Base-by-base conservation (phyloP, 2,797 vertebrate genomes). In the Amblyopsis hoosieri region DNA sequence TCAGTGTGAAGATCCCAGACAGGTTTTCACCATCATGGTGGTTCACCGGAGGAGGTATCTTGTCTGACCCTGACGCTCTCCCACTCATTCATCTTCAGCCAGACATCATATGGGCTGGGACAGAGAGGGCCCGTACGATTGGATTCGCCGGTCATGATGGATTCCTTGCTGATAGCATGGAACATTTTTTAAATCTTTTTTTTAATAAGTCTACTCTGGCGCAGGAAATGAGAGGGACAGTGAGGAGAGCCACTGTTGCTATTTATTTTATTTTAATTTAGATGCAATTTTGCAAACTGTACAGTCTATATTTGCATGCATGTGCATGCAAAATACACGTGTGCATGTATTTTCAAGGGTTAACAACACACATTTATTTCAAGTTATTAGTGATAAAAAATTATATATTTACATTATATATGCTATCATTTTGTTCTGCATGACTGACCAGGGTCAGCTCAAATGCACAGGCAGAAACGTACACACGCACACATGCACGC, bases 1-100 rank as follows among this genome's bases (percentile, higher is more conserved):
- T 82, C 61, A 72, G 54, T 33, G 62, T 65, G 65, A 69, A 64
- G 80, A 82, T 75, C 81, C 76, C 60, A 76, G 72, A 74, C 62
- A 55, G 62, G 57, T 82, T 78, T 83, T 78, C 52, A 31, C 60
- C 37, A 70, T 75, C 78, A 78, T 67, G 72, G 72, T 72, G 69
- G 63, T 37, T 54, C 64, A 70, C 49, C 60, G 61, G 60, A 77
- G 71, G 62, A 73, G 57, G 76, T 73, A 85, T 84, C 80, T 79
- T 66, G 60, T 55, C 66, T 80, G 82, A 89, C 84, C 83, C 72
- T 65, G 65, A 53, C 69, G 57, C 65, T 60, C 70, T 81, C 79
- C 65, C 23, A 61, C 69, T 83, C 75, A 91, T 90, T 85, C 84
- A 80, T 92, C 89, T 85, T 89, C 77, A 71, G 64, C 53, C 74